These are phyloP conservation scores for Limenitis camilla DNA, from an alignment of 2,888 invertebrate genomes.

Conservation along the genomic window DNA sequence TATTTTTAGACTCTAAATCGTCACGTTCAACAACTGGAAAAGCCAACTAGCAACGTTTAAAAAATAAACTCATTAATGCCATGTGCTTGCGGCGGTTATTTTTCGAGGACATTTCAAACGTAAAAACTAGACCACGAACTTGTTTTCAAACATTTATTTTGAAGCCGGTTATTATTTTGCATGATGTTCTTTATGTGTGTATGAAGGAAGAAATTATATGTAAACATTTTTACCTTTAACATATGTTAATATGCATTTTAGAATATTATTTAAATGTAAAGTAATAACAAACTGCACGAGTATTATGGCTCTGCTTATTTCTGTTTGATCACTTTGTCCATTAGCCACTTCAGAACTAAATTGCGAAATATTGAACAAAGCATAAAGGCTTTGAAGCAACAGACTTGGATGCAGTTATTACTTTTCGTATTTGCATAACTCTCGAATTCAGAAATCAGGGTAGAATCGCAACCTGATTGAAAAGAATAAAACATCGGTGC, in stretches of 20 bases:
- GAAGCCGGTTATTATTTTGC: slow-evolving; percentile 12
- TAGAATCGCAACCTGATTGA: background rate
- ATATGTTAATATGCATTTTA: no score
- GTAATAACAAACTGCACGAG: no score
- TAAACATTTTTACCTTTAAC: no score
- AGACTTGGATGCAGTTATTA: slow-evolving; percentile 24
- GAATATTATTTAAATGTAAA: no score
- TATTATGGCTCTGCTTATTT: no score
- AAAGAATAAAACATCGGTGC: background rate
- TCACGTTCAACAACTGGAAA: slow-evolving; percentile 1
- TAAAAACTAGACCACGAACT: slow-evolving; percentile 57
- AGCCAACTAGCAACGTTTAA: slow-evolving; percentile 20
- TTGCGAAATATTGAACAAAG: slow-evolving; percentile 35
- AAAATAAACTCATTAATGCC: slow-evolving; percentile 45
- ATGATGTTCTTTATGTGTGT: background rate
- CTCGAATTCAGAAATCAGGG: slow-evolving; percentile 1
- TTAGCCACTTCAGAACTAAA: background rate
- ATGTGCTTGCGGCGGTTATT: slow-evolving; percentile 58
- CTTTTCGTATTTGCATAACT: slow-evolving; percentile 14
- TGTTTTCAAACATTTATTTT: slow-evolving; percentile 37
- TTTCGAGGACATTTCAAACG: slow-evolving; percentile 56
- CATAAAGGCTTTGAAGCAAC: slow-evolving; percentile 29
- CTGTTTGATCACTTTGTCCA: no score
- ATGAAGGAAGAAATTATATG: background rate
- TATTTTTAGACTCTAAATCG: background rate